Base-by-base conservation (phyloP, 1,140 invertebrate species). In the Potamilus streckersoni region DNA sequence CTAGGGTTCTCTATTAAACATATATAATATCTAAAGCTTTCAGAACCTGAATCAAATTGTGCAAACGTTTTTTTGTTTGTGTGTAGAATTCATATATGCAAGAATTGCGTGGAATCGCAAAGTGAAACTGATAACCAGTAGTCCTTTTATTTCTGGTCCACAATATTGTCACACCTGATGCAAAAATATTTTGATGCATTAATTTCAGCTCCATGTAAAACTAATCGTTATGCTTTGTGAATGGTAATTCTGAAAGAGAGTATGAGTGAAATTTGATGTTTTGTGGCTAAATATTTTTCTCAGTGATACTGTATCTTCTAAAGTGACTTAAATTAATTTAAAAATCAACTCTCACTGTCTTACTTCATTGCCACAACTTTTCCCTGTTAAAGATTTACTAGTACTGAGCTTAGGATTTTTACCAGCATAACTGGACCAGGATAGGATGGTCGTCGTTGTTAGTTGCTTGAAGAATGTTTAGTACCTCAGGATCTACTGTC, bases 351-450 rank as follows among this genome's bases (percentile, higher is more conserved):
- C 1, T 27, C 27, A 27, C 27, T 2, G 27, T 27, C 27, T 27
- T 61, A 60, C 23, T 59, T 27, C 13, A 79, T 55, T 69, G 59
- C 71, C 49, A 70, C 65, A 55, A 79, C 78, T 14, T 20, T 66
- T 65, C n/a, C 74, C 78, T 59, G 64, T 62, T 64, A 69, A n/a
- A 55, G 69, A 69, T 79, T 75, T 62, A 74, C 72, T 23, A 79
- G 59, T 38, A 31, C 56, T 61, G 65, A 56, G 20, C 38, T 61
- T 56, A 75, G 27, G 49, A 72, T 75, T 57, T 64, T 72, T 13
- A 74, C 69, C 15, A 79, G 62, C 58, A 75, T 75, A n/a, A n/a
- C n/a, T n/a, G n/a, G n/a, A n/a, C n/a, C n/a, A n/a, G n/a, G n/a
- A n/a, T n/a, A n/a, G n/a, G n/a, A n/a, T n/a, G n/a, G n/a, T n/a